These are phyloP conservation scores for Drosophila acutilabella DNA, from an alignment of 2,888 invertebrate genomes.

Conservation along the genomic window DNA sequence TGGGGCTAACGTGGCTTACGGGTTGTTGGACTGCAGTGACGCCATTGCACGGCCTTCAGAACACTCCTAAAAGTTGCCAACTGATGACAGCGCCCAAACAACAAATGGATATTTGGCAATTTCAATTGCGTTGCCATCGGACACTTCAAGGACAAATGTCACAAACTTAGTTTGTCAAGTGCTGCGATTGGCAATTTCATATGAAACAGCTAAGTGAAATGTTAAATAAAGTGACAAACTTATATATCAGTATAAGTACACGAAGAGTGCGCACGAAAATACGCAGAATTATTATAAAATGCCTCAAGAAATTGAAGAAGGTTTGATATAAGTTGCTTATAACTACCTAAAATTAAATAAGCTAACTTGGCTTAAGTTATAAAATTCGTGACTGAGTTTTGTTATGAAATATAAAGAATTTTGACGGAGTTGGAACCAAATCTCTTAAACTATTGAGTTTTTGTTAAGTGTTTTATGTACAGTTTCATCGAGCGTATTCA, in stretches of 20 bases:
- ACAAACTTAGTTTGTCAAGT: slow-evolving; percentile 24
- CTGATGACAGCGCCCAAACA: slow-evolving; percentile 39
- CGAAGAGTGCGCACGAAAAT: not conserved
- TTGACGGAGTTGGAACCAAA: no score
- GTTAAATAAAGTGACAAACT: slow-evolving; percentile 27
- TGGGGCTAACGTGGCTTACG: slow-evolving; percentile 8
- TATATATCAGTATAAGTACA: slow-evolving; percentile 6
- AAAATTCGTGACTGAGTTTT: no score
- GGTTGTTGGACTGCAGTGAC: slow-evolving; percentile 32
- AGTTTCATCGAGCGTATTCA: no score
- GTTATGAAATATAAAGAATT: no score
- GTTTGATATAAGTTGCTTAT: no score
- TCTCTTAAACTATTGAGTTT: no score
- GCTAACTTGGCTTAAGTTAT: no score
- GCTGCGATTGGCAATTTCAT: slow-evolving; percentile 21
- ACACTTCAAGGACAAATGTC: slow-evolving; percentile 40
- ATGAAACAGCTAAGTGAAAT: slow-evolving; percentile 36
- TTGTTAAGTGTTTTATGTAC: no score
- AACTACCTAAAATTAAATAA: no score
- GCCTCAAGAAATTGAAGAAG: no score
- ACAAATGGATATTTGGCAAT: slow-evolving; percentile 10
- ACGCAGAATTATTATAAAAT: no score
- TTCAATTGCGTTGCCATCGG: slow-evolving; percentile 16
- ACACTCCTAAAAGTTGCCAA: slow-evolving; percentile 22
- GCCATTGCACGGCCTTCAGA: slow-evolving; percentile 43